Base-by-base conservation (phyloP, 2,888 invertebrate species). In the Tetragnatha montana region DNA sequence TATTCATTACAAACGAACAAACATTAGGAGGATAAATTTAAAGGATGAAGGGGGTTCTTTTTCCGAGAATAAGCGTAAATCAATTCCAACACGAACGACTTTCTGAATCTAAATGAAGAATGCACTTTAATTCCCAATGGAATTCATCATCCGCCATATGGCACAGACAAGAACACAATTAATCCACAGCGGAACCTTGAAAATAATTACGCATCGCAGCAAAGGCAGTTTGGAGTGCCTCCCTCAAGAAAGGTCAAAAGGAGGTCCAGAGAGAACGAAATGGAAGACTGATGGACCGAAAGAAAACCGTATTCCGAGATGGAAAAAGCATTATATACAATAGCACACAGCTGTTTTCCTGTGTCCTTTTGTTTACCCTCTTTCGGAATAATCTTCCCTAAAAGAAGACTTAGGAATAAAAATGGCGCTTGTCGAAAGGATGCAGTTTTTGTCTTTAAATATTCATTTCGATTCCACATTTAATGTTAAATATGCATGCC, bases 301-400 rank as follows among this genome's bases (percentile, higher is more conserved):
- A 84, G 76, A 81, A 81, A 81, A 81, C 47, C 70, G 81, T 68
- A 81, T 49, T 47, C 70, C 47, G 49, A 70, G 70, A 81, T 1
- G 35, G 49, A 7, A 76, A 84, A 84, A 76, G 84, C 47, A 51
- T 79, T 71, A 69, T 70, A 79, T 71, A 78, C 78, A 85, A 85
- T 85, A 71, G 85, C 79, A 71, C 78, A 78, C 85, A 85, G 85
- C 85, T 85, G 85, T 85, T 85, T 68, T 70, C 14, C 78, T 85
- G 78, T 85, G 70, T 78, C 85, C 84, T 35, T 70, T 85, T 85
- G 78, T 85, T 85, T 85, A 85, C 85, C 51, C 78, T 35, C 35
- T 35, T 35, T 35, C 35, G 35, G 35, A 35, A 35, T 2, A 35
- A 35, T 35, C n/a, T n/a, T n/a, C n/a, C n/a, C n/a, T n/a, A n/a